Percentiles rank a stretch among this genome's conserved stretches.
Conservation (phyloP, 2,113 vertebrate species). For the Varanus komodoensis region DNA sequence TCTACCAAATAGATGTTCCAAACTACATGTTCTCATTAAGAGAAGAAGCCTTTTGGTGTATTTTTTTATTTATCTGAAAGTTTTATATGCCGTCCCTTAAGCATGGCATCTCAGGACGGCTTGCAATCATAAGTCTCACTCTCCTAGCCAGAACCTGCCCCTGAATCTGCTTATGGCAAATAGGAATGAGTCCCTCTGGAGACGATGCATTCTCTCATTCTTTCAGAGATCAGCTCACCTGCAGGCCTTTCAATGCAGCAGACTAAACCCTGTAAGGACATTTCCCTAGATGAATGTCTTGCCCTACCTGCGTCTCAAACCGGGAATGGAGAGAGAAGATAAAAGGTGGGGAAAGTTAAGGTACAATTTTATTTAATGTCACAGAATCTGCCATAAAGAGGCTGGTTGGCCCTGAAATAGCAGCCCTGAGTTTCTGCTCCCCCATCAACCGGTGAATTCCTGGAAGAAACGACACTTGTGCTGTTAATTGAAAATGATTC, state of each 20-base stretch:
- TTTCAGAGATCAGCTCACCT: neutral
- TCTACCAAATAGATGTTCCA: constrained; percentile 36
- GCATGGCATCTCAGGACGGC: no score
- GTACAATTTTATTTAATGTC: no score
- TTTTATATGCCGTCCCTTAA: no score
- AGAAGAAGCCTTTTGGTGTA: constrained; percentile 23
- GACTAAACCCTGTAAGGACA: neutral
- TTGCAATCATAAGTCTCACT: neutral
- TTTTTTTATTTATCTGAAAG: neutral
- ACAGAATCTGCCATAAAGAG: no score
- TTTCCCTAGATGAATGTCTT: neutral
- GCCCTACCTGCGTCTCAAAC: no score
- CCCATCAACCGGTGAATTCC: neutral
- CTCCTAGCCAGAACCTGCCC: constrained; percentile 7
- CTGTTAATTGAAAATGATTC: neutral
- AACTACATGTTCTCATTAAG: constrained; percentile 13
- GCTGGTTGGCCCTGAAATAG: no score
- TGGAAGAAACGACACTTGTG: neutral
- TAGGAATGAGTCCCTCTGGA: neutral
- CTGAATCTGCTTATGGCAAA: neutral
- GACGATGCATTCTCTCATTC: neutral
- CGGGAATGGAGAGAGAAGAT: no score
- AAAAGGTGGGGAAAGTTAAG: no score
- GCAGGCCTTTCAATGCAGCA: neutral
- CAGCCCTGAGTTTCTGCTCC: no score